Base-by-base conservation (phyloP, 2,797 vertebrate species). In the Hippoglossus hippoglossus region DNA sequence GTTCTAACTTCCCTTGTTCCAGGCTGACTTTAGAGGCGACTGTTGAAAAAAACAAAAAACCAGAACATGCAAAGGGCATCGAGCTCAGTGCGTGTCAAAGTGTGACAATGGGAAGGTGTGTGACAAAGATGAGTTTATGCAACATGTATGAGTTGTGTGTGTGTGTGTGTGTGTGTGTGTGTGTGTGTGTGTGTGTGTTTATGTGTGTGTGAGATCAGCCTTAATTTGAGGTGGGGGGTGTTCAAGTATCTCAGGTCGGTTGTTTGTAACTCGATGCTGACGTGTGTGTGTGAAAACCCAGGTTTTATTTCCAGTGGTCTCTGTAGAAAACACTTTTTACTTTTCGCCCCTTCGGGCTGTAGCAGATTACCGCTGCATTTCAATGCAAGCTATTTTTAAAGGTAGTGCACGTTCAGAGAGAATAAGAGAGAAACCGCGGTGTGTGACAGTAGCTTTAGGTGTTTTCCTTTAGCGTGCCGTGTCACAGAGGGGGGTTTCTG, bases 201-300 rank as follows among this genome's bases (percentile, higher is more conserved):
- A 34, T 57, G 60, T 65, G 67, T 53, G 67, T 61, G 68, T n/a
- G 63, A 39, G 63, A 62, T 50, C 19, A 41, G 55, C 87, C 73
- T 63, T 81, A 88, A 89, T 88, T 85, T 83, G 83, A 77, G 84
- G 47, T 51, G 39, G 75, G 72, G 72, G 77, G 74, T 73, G 80
- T 90, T 89, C 73, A 72, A 59, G 75, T 85, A 18, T 88, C 85
- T 73, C 76, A 26, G 67, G 74, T 72, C 63, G 47, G 47, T 46
- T 68, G 62, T 67, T 60, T 85, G 90, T 73, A 84, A 89, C 77
- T 47, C 0, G 49, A 91, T 72, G 67, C 75, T 49, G 34, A 80
- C 15, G 22, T 59, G 34, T n/a, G n/a, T 64, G 25, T 57, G 25
- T 64, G 61, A 70, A 75, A 71, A 77, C 4, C 1, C 57, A 56